Conservation (phyloP, 2,113 vertebrate genomes). For the Paradisaea rubra region DNA sequence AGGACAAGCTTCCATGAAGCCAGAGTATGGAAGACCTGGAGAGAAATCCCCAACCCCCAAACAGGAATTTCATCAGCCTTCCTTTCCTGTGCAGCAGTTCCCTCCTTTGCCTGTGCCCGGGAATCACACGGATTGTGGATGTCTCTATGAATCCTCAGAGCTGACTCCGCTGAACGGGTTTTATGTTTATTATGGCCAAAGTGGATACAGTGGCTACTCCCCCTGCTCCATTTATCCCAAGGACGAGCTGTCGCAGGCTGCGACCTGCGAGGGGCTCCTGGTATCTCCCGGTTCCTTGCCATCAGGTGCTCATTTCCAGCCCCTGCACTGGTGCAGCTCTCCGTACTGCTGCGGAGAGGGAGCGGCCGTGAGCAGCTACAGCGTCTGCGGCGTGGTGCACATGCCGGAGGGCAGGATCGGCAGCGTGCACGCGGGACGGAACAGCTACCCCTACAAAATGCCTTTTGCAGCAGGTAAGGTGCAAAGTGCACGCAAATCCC, state of each 20-base stretch:
- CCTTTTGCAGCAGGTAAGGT: constrained; percentile 87
- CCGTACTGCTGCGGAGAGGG: constrained; percentile 84
- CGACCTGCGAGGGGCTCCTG: constrained; percentile 79
- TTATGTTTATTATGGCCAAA: constrained; percentile 77
- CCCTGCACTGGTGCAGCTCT: constrained; percentile 84
- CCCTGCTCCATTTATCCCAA: constrained; percentile 79
- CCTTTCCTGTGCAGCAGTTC: constrained; percentile 76
- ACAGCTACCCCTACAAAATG: constrained; percentile 80
- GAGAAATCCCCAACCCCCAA: constrained; percentile 85
- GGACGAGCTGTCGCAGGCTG: constrained; percentile 68
- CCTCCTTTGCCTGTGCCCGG: constrained; percentile 77
- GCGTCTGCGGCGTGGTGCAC: constrained; percentile 80
- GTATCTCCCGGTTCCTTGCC: constrained; percentile 76
- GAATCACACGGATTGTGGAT: constrained; percentile 71
- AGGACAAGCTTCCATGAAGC: constrained; percentile 80
- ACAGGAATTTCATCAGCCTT: constrained; percentile 85
- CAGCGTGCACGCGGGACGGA: constrained; percentile 74
- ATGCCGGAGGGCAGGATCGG: constrained; percentile 76
- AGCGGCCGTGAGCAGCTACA: constrained; percentile 76
- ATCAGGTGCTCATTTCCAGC: constrained; percentile 78
- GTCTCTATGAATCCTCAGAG: constrained; percentile 68
- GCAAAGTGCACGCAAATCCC: neutral
- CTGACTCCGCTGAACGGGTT: constrained; percentile 65
- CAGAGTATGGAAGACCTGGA: constrained; percentile 76
- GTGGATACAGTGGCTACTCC: constrained; percentile 69